Conservation (phyloP, 2,797 vertebrate genomes). For the Sebastes vulpes region DNA sequence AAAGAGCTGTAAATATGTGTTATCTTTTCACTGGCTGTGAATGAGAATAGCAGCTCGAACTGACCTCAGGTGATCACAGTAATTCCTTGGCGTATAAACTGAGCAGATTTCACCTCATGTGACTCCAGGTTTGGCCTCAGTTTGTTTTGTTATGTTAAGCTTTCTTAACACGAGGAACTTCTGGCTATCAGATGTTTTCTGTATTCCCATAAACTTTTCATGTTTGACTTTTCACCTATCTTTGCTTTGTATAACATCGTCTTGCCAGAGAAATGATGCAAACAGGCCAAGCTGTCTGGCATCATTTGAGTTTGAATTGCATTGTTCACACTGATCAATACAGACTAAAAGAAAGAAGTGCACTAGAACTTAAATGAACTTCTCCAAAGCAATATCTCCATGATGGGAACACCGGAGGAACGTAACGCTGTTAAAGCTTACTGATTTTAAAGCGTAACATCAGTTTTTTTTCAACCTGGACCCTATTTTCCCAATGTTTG, state of each 20-base stretch:
- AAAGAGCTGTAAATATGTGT: not conserved
- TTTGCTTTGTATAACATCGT: not conserved
- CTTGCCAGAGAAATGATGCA: not conserved
- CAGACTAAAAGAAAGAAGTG: not conserved
- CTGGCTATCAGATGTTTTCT: not conserved
- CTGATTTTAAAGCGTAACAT: too few relatives aligned
- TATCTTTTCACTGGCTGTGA: not conserved
- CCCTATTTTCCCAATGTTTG: too few relatives aligned
- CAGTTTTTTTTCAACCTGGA: too few relatives aligned
- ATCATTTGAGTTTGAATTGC: not conserved
- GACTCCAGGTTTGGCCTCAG: not conserved
- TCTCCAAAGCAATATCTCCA: not conserved
- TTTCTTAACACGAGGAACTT: not conserved
- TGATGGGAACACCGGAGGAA: not conserved
- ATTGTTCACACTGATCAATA: not conserved
- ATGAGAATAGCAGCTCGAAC: not conserved
- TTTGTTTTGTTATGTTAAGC: not conserved
- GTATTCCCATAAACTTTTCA: not conserved
- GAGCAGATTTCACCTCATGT: slow-evolving; percentile 26
- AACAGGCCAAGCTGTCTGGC: not conserved
- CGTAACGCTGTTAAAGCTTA: not conserved
- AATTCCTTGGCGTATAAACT: slow-evolving; percentile 5
- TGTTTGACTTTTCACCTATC: not conserved
- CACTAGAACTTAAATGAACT: not conserved
- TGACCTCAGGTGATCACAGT: not conserved